Base-by-base conservation (phyloP, 2,797 vertebrate genomes). In the Micrastur ruficollis region DNA sequence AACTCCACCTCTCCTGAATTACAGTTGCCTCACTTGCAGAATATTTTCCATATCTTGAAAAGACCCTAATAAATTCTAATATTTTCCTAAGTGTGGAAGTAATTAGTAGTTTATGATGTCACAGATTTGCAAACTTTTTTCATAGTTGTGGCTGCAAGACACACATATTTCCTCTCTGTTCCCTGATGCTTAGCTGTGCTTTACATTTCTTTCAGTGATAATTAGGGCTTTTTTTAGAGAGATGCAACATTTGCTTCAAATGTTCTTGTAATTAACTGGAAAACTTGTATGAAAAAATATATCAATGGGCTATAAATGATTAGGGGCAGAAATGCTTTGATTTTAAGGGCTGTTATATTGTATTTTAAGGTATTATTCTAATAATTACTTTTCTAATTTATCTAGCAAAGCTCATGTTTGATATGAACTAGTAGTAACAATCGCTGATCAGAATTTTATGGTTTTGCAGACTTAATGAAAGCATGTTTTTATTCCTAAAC, bases 71-170 rank as follows among this genome's bases (percentile, higher is more conserved):
- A 85, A 96, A 76, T 97, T 94, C 71, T 95, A 59, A 78, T 96
- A 87, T 92, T 97, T 97, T 97, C 70, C 68, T 34, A 92, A 94
- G 50, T 93, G 52, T 97, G 89, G 94, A 95, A 97, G 97, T 81
- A 96, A 94, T 95, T 90, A 89, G 65, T 70, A 95, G 32, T 92
- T 94, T 68, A 86, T 95, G 88, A 97, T 91, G 91, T 93, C 89
- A 97, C 79, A 93, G 92, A 86, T 91, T 92, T 91, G 38, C n/a
- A 90, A 92, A 76, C 73, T 26, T 71, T 93, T 96, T 96, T 95
- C 94, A 44, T 73, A 80, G 55, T 34, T 97, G 58, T 66, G 47
- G 67, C 86, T 96, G 81, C 34, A 96, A 93, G 82, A 76, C 16
- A 27, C 23, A 79, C 22, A 25, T 44, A 84, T 93, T 91, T 93